Evolutionary conservation across 2,888 invertebrate species (phyloP).

Genomic region (Baronia brevicornis): DNA sequence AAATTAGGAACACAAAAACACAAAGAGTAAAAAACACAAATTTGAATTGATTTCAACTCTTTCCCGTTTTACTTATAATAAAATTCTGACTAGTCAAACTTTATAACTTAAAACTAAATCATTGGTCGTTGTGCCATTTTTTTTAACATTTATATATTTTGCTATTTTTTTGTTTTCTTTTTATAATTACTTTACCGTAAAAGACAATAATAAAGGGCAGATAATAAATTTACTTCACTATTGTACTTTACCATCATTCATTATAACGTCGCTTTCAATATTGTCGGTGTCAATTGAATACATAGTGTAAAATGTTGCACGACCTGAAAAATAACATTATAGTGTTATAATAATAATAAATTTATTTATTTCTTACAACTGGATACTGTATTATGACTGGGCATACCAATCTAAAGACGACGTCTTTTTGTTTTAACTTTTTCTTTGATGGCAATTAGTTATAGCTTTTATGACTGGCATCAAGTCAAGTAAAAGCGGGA

Average conservation of each 20-base stretch:
- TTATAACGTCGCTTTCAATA: constrained; percentile 45
- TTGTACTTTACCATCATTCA: constrained; percentile 14
- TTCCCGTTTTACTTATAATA: constrained; percentile 8
- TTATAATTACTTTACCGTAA: constrained; percentile 31
- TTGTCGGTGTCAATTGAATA: constrained; percentile 69
- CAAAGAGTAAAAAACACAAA: constrained; percentile 17
- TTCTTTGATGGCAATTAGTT: too few relatives aligned
- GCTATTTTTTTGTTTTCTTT: constrained; percentile 56
- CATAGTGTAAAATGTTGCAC: constrained; percentile 28
- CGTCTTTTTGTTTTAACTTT: too few relatives aligned
- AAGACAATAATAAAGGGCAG: constrained; percentile 15
- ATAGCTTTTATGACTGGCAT: too few relatives aligned
- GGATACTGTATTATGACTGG: too few relatives aligned
- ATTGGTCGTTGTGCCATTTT: constrained; percentile 76
- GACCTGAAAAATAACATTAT: constrained; percentile 42
- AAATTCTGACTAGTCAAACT: constrained; percentile 55
- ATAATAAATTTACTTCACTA: constrained; percentile 12
- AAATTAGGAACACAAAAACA: too few relatives aligned
- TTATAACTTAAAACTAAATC: constrained; percentile 54
- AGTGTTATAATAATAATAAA: too few relatives aligned
- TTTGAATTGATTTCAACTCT: constrained; percentile 18
- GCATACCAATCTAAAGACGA: too few relatives aligned
- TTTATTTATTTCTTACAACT: too few relatives aligned
- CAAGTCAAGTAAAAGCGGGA: too few relatives aligned
- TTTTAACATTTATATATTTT: constrained; percentile 60